These are phyloP conservation scores for Aethina tumida DNA, from an alignment of 1,140 invertebrate genomes.

Conservation along the genomic window DNA sequence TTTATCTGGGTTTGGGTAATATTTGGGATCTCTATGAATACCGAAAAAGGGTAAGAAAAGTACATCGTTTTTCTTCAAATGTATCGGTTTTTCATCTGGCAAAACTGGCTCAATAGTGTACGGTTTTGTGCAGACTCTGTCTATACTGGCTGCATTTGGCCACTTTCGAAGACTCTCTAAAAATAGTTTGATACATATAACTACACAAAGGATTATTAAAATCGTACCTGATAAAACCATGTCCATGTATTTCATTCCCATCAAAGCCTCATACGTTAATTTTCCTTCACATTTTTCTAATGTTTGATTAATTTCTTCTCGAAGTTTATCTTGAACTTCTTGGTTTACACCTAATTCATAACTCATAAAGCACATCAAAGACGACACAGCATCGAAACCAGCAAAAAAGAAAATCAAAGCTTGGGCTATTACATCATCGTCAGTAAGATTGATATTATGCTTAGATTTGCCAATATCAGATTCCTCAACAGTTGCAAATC, in stretches of 20 bases:
- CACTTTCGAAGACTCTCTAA: constrained; percentile 47
- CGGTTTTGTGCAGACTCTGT: constrained; percentile 42
- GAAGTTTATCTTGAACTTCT: constrained; percentile 36
- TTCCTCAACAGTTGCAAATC: constrained; percentile 39
- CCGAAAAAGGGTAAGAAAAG: constrained; percentile 42
- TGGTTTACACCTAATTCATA: constrained; percentile 42
- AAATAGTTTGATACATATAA: no score
- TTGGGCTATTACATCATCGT: no score
- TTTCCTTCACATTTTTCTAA: constrained; percentile 4
- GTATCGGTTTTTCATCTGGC: constrained; percentile 34
- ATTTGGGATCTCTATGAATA: constrained; percentile 41
- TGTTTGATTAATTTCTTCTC: constrained; percentile 25
- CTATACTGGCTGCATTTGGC: constrained; percentile 39
- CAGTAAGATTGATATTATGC: constrained; percentile 16
- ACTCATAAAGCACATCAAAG: constrained; percentile 21
- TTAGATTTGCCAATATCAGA: no score
- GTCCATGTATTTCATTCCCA: constrained; percentile 19
- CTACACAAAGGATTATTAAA: no score
- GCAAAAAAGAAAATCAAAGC: constrained; percentile 49
- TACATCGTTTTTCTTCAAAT: constrained; percentile 31
- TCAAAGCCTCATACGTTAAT: constrained; percentile 13
- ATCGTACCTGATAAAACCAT: constrained; percentile 18
- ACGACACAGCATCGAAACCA: constrained; percentile 46
- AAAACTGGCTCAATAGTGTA: constrained; percentile 33
- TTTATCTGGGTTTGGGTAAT: constrained; percentile 42